A percentile compares a stretch with the other conserved stretches of the same genome.
Conservation (phyloP, 2,797 vertebrate genomes). For the Siniperca scherzeri region DNA sequence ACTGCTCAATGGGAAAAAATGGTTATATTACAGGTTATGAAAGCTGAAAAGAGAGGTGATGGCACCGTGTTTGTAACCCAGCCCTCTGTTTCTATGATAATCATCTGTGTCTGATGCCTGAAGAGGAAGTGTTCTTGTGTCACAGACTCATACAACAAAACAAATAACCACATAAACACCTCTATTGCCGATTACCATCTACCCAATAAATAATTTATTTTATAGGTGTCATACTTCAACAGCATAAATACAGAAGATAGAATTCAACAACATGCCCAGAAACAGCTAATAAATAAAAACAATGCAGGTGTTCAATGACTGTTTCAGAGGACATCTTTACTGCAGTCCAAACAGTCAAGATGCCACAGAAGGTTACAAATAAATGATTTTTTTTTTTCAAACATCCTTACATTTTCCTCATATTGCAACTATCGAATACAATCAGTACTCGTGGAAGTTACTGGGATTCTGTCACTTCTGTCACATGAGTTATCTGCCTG, state of each 20-base stretch:
- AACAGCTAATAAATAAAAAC: conserved; percentile 51
- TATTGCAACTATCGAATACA: conserved; percentile 25
- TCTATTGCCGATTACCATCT: conserved; percentile 60
- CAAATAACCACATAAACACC: conserved; percentile 69
- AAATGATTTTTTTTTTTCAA: conserved; percentile 12
- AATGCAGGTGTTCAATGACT: conserved; percentile 50
- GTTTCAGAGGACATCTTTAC: conserved; percentile 55
- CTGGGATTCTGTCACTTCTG: conserved; percentile 3
- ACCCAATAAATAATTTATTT: conserved; percentile 57
- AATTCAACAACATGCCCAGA: conserved; percentile 44
- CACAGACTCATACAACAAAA: conserved; percentile 56
- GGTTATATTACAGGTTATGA: conserved; percentile 59
- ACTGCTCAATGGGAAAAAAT: conserved; percentile 55
- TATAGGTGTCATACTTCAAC: conserved; percentile 56
- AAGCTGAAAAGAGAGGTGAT: conserved; percentile 57
- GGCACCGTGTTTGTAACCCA: conserved; percentile 47
- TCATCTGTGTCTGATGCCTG: conserved; percentile 45
- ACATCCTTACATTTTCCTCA: not conserved
- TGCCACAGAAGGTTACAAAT: conserved; percentile 27
- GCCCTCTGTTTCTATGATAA: conserved; percentile 55
- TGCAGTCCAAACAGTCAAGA: conserved; percentile 19
- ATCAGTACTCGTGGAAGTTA: not conserved
- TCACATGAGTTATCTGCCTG: conserved; percentile 7
- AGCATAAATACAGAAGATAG: conserved; percentile 46
- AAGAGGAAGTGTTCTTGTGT: conserved; percentile 40